These are phyloP conservation scores for Scolopax bukidnonensis DNA, from an alignment of 2,797 vertebrate genomes.

Conservation along the genomic window DNA sequence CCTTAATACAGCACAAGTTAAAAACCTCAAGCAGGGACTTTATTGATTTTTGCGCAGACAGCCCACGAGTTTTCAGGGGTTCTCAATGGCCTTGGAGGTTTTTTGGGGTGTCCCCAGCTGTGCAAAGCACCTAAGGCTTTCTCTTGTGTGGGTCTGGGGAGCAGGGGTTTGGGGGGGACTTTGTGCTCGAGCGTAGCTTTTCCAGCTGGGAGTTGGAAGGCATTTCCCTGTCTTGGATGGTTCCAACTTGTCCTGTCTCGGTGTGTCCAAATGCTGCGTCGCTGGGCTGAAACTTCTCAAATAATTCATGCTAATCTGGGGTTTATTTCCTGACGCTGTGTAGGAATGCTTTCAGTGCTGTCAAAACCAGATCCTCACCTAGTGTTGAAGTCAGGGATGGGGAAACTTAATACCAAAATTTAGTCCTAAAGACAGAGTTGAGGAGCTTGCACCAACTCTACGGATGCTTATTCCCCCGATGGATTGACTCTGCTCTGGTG, in stretches of 20 bases:
- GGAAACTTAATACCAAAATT: not conserved
- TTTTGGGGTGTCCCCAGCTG: rapidly evolving
- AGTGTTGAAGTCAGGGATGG: rapidly evolving
- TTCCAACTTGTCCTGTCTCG: not conserved
- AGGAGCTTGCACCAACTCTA: not conserved
- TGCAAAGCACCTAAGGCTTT: not conserved
- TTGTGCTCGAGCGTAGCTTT: rapidly evolving
- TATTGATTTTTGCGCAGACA: not conserved
- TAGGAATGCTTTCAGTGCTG: not conserved
- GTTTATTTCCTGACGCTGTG: not conserved
- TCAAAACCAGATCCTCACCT: not conserved
- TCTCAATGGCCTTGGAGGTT: not conserved
- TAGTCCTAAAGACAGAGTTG: not conserved
- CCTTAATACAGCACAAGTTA: not conserved
- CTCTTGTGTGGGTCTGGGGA: not conserved
- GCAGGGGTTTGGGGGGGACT: not conserved
- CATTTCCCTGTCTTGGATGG: not conserved
- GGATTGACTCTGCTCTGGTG: not conserved
- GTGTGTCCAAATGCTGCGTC: not conserved
- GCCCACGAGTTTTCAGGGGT: not conserved
- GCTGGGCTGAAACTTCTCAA: not conserved
- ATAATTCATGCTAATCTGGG: not conserved
- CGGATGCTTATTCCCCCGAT: rapidly evolving
- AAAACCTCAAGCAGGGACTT: not conserved
- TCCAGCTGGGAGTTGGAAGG: not conserved